A percentile compares a stretch with the other conserved stretches of the same genome.
Conservation (phyloP, 53 echinoderm and acorn worm species). For the Crossaster papposus region DNA sequence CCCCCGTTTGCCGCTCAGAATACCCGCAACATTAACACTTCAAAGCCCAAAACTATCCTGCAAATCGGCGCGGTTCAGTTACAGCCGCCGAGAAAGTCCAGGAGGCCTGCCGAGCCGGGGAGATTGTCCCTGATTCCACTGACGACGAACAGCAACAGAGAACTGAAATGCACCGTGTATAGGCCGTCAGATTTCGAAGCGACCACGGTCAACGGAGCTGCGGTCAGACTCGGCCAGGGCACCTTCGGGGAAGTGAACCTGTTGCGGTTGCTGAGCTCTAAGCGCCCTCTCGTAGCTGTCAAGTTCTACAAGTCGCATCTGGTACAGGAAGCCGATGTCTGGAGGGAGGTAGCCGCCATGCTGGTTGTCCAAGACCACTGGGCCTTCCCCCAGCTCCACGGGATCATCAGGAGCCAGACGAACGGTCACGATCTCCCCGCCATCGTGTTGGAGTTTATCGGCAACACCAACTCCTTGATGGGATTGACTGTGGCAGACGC, state of each 20-base stretch:
- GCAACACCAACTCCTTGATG: conserved; percentile 7
- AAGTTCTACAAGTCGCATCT: not conserved
- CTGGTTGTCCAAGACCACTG: conserved; percentile 9
- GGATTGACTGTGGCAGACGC: not conserved
- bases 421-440: not conserved
- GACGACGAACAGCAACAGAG: not conserved
- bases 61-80: not conserved
- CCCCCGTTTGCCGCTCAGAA: not conserved
- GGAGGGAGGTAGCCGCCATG: conserved; percentile 27
- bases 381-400: conserved; percentile 50
- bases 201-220: not conserved
- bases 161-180: conserved; percentile 23
- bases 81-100: not conserved
- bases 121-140: not conserved
- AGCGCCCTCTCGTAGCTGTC: conserved; percentile 22
- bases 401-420: conserved; percentile 6
- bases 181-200: conserved; percentile 9
- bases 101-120: conserved; percentile 2
- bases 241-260: conserved; percentile 24
- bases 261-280: conserved; percentile 24
- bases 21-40: not conserved
- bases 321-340: not conserved
- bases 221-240: conserved; percentile 23
- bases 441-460: conserved; percentile 31
- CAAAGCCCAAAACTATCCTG: not conserved